Conservation (phyloP, 2,888 invertebrate genomes). For the Rhagonycha fulva region DNA sequence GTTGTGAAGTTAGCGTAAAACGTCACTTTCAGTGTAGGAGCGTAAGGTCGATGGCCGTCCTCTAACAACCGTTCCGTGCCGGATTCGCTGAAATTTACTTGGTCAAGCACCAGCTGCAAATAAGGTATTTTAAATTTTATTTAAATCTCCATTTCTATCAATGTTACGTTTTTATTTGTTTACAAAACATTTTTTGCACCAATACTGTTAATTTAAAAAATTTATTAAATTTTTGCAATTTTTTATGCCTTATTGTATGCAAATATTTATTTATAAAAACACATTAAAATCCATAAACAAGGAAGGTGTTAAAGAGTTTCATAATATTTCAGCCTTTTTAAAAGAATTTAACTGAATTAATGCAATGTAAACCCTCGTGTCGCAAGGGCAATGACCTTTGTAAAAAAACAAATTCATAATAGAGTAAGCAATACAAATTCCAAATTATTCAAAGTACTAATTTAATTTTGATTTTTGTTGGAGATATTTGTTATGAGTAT, state of each 20-base stretch:
- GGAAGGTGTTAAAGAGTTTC: background rate
- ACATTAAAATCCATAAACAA: background rate
- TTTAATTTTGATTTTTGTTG: background rate
- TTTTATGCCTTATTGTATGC: background rate
- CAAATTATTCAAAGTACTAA: background rate
- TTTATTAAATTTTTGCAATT: background rate
- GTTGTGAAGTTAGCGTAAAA: slow-evolving; percentile 36
- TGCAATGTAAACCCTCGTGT: background rate
- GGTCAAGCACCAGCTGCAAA: slow-evolving; percentile 3
- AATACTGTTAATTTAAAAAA: background rate
- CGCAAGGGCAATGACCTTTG: background rate
- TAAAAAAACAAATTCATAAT: background rate
- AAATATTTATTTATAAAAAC: background rate
- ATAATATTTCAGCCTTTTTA: background rate
- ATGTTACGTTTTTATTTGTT: background rate
- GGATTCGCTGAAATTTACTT: slow-evolving; percentile 8
- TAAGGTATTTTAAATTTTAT: slow-evolving; percentile 2
- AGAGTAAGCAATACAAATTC: background rate
- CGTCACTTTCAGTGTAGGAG: slow-evolving; percentile 50
- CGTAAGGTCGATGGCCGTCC: slow-evolving; percentile 53
- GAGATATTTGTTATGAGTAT: background rate
- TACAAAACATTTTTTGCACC: background rate
- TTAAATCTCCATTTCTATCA: background rate
- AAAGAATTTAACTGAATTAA: background rate
- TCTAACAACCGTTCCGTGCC: slow-evolving; percentile 49